phyloP scores from a whole-genome alignment of 2,797 vertebrate genomes.

The Phataginus tricuspis region DNA sequence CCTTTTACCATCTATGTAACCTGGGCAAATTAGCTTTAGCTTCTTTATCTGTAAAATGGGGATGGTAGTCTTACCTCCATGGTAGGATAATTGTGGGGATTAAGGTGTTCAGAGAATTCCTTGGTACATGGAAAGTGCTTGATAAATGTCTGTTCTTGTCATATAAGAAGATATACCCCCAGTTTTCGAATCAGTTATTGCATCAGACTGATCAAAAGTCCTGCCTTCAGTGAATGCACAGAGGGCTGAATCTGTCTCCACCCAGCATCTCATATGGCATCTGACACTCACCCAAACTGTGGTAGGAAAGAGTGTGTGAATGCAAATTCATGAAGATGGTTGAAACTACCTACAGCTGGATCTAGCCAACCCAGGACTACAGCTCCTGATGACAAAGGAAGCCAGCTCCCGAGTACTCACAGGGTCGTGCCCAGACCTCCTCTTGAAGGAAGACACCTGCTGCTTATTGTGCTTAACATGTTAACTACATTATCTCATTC shows the following conservation, averaged over 20 bases:
- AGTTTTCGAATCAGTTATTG: conserved; percentile 6
- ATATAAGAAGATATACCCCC: not conserved
- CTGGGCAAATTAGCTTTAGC: not conserved
- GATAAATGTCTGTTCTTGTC: not conserved
- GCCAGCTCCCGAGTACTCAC: not conserved
- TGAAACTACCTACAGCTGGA: not conserved
- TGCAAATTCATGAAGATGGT: not conserved
- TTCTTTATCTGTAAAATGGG: conserved; percentile 21
- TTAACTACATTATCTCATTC: not conserved
- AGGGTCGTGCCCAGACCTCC: not conserved
- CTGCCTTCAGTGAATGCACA: not conserved
- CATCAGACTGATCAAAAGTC: not conserved
- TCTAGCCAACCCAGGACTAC: not conserved
- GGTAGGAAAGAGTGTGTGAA: not conserved
- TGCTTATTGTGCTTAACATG: not conserved
- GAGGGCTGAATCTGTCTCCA: not conserved
- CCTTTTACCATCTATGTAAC: not conserved
- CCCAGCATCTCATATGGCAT: not conserved
- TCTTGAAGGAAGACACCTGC: conserved; percentile 20
- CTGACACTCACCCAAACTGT: not conserved
- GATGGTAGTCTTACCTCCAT: not conserved
- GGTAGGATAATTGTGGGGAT: not conserved
- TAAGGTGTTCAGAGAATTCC: not conserved
- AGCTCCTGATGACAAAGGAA: conserved; percentile 41
- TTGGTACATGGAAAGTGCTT: not conserved